Conservation (phyloP, 2,113 vertebrate species). For the Rynchops niger region DNA sequence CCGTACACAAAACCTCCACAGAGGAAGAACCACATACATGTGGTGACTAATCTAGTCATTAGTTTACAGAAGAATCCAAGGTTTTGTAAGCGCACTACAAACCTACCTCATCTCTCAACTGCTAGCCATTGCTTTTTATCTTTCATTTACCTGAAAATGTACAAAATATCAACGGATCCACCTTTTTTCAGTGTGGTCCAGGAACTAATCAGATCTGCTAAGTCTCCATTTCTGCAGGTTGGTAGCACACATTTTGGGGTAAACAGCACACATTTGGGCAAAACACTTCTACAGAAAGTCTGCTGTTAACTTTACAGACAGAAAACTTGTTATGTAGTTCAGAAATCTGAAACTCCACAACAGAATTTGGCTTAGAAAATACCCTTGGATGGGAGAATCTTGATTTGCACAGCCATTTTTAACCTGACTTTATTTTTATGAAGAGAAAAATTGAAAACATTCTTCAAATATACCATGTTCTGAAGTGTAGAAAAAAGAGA, state of each 20-base stretch:
- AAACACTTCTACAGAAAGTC: neutral
- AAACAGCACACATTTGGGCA: neutral
- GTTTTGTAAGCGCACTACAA: neutral
- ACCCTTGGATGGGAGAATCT: neutral
- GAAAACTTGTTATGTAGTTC: neutral
- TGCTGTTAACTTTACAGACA: neutral
- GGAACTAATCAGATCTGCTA: neutral
- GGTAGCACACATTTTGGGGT: neutral
- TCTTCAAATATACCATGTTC: neutral
- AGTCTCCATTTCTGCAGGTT: neutral
- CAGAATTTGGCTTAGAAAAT: neutral
- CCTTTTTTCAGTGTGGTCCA: neutral
- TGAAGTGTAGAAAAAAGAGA: neutral
- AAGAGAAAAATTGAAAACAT: neutral
- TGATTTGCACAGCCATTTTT: neutral
- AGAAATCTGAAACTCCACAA: neutral
- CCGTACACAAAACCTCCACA: neutral
- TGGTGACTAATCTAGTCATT: neutral
- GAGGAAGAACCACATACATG: neutral
- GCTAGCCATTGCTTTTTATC: constrained; percentile 24
- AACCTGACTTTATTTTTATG: neutral
- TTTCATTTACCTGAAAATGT: constrained; percentile 39
- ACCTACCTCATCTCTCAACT: constrained; percentile 8
- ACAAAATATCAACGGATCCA: neutral
- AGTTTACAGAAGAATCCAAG: neutral